Evolutionary conservation across 2,888 invertebrate genomes (phyloP).

Genomic region (Hermaeophaga mercurialis): DNA sequence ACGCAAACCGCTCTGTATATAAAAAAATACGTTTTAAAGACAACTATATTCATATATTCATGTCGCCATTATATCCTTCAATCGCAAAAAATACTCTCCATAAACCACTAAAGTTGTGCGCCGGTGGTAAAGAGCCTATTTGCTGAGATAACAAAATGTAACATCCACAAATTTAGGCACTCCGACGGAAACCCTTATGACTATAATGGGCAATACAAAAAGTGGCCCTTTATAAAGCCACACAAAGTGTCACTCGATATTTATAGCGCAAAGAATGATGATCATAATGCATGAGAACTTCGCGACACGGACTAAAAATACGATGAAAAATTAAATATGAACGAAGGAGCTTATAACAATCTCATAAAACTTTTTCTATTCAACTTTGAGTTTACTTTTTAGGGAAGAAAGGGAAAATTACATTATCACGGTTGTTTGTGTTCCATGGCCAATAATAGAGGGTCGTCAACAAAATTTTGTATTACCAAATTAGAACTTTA

Average conservation of each 20-base stretch:
- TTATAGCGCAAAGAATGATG: constrained; percentile 19
- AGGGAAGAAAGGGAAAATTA: neutral
- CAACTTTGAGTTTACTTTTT: constrained; percentile 6
- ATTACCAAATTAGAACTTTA: no score
- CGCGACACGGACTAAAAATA: constrained; percentile 6
- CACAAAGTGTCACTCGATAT: constrained; percentile 20
- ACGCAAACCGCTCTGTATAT: no score
- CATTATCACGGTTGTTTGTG: constrained; percentile 7
- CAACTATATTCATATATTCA: constrained; percentile 11
- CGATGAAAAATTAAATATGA: constrained; percentile 15
- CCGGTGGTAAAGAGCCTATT: constrained; percentile 16
- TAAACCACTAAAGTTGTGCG: constrained; percentile 5
- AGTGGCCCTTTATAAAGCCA: constrained; percentile 20
- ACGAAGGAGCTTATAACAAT: constrained; percentile 15
- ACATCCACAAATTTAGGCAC: constrained; percentile 23
- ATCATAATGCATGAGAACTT: constrained; percentile 18
- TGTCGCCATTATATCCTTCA: neutral
- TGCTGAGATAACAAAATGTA: constrained; percentile 29
- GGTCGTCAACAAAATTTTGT: no score
- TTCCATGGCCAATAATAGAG: no score
- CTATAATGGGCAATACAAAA: constrained; percentile 24
- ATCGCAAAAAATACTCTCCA: constrained; percentile 7
- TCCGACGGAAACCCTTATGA: constrained; percentile 10
- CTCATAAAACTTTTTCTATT: constrained; percentile 19
- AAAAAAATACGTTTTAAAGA: no score